Evolutionary conservation across 2,113 vertebrate genomes (phyloP).

Genomic region (Progne subis): DNA sequence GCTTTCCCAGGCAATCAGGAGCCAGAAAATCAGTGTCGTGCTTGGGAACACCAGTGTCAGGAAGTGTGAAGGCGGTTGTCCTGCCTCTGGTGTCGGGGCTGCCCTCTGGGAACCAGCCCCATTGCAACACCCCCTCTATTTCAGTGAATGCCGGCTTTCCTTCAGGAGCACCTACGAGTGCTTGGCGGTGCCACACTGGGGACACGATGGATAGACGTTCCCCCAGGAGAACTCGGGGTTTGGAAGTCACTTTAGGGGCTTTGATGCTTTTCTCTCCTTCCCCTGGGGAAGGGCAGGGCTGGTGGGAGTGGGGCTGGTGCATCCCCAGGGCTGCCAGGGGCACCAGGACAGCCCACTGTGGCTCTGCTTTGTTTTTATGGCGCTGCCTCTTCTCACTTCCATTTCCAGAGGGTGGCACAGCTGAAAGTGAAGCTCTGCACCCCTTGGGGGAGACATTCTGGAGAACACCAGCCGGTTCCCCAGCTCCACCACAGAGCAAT

Average conservation of each 20-base stretch:
- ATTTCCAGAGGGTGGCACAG: background rate
- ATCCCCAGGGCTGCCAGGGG: rapidly evolving
- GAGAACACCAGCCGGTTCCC: background rate
- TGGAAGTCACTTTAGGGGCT: background rate
- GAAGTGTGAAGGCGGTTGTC: background rate
- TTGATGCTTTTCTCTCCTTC: background rate
- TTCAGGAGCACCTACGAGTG: background rate
- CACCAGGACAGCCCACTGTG: background rate
- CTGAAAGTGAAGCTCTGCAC: background rate
- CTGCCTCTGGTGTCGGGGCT: rapidly evolving
- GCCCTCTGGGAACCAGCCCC: background rate
- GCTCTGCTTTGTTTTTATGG: background rate
- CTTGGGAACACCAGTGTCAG: background rate
- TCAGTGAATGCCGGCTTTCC: background rate
- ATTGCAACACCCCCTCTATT: rapidly evolving
- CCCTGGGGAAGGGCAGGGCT: background rate
- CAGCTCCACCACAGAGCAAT: background rate
- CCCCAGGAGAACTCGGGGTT: rapidly evolving
- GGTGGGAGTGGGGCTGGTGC: rapidly evolving
- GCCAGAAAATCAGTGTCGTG: background rate
- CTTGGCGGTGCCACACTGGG: background rate
- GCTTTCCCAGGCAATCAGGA: background rate
- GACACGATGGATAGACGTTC: rapidly evolving
- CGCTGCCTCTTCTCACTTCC: background rate
- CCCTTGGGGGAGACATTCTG: background rate